phyloP scores from a whole-genome alignment of 2,888 invertebrate species.

The Mesopsocus fuscifrons region DNA sequence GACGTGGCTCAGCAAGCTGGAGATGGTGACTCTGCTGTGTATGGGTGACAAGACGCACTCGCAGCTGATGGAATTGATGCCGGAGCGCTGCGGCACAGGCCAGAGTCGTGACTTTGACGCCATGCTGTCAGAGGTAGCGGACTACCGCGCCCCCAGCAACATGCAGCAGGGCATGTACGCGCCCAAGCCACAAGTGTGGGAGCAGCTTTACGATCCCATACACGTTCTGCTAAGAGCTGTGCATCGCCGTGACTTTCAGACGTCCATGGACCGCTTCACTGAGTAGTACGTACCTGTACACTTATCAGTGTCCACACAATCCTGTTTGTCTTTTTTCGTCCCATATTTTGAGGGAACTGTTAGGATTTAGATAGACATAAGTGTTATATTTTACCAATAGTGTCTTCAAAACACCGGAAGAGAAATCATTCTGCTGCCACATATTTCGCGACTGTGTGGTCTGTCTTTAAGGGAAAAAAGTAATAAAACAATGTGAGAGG shows the following conservation, averaged over 20 bases:
- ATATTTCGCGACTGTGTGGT: no score
- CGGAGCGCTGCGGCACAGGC: slow-evolving; percentile 75
- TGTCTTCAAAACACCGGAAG: no score
- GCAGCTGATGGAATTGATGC: slow-evolving; percentile 86
- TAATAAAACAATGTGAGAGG: no score
- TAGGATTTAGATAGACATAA: slow-evolving; percentile 5
- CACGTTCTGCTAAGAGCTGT: slow-evolving; percentile 81
- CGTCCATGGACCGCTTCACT: slow-evolving; percentile 82
- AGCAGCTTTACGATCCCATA: slow-evolving; percentile 80
- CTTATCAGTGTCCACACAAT: no score
- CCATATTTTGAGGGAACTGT: no score
- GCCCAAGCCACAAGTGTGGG: slow-evolving; percentile 76
- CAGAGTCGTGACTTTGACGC: slow-evolving; percentile 77
- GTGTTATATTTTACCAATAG: no score
- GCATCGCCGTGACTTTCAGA: slow-evolving; percentile 82
- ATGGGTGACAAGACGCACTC: slow-evolving; percentile 93
- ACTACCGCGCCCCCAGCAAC: slow-evolving; percentile 69
- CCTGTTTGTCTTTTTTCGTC: no score
- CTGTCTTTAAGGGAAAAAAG: no score
- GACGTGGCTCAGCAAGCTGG: slow-evolving; percentile 41
- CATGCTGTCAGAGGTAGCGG: slow-evolving; percentile 65
- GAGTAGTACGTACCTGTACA: slow-evolving; percentile 46
- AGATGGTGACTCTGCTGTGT: slow-evolving; percentile 83
- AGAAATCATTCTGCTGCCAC: no score
- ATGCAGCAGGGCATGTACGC: slow-evolving; percentile 73